phyloP scores from a whole-genome alignment of 2,888 invertebrate species.

The Actias luna region DNA sequence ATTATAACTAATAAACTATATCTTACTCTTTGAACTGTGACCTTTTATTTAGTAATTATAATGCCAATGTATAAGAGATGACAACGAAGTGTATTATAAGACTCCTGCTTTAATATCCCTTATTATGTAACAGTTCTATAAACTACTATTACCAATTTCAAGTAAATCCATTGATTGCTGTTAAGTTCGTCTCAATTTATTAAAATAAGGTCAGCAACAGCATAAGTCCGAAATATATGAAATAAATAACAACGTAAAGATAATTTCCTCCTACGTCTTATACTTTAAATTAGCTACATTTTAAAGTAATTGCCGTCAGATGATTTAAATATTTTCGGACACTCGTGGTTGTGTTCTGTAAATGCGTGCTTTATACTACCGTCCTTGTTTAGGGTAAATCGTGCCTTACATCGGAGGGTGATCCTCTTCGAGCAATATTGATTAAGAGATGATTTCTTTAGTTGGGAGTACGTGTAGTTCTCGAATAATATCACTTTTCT shows the following conservation, averaged over 20 bases:
- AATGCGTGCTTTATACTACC: conserved; percentile 24
- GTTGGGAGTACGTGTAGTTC: conserved; percentile 28
- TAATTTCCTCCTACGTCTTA: background rate
- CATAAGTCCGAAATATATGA: too few relatives aligned
- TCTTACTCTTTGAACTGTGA: too few relatives aligned
- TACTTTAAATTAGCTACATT: background rate
- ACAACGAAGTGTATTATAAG: too few relatives aligned
- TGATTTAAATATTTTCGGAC: background rate
- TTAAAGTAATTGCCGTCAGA: background rate
- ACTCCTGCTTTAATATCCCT: too few relatives aligned
- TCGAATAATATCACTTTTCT: conserved; percentile 27
- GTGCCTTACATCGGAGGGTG: conserved; percentile 16
- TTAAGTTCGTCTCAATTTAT: too few relatives aligned
- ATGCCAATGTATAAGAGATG: too few relatives aligned
- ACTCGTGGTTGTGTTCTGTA: conserved; percentile 23
- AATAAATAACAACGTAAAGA: background rate
- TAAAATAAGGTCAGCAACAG: too few relatives aligned
- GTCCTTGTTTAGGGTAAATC: conserved; percentile 16
- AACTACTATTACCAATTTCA: too few relatives aligned
- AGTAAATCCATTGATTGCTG: too few relatives aligned
- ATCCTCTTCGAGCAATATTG: conserved; percentile 28
- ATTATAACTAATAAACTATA: too few relatives aligned
- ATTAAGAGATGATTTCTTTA: conserved; percentile 9
- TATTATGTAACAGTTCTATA: too few relatives aligned
- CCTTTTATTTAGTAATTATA: too few relatives aligned